Evolutionary conservation across 2,113 vertebrate species (phyloP).

Genomic region (human): GRCh38 chr7:24804001-24804500

Average conservation of each 20-base stretch:
- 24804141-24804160: not conserved
- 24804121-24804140: not conserved
- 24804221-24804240: fast-evolving
- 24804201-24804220: fast-evolving
- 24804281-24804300: fast-evolving
- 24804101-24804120: fast-evolving
- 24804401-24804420: constrained; percentile 91
- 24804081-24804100: not conserved
- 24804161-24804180: too few relatives aligned
- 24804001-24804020: not conserved
- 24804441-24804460: not conserved
- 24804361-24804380: constrained; percentile 93
- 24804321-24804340: constrained; percentile 92
- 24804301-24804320: constrained; percentile 88
- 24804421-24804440: constrained; percentile 96
- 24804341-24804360: constrained; percentile 91
- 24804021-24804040: not conserved
- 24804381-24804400: constrained; percentile 97
- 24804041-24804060: not conserved
- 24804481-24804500: not conserved
- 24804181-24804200: not conserved
- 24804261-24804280: fast-evolving
- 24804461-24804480: not conserved
- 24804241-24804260: not conserved
- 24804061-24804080: not conserved